Evolutionary conservation across 2,888 invertebrate genomes (phyloP).

Genomic region (Acrocera orbiculus): DNA sequence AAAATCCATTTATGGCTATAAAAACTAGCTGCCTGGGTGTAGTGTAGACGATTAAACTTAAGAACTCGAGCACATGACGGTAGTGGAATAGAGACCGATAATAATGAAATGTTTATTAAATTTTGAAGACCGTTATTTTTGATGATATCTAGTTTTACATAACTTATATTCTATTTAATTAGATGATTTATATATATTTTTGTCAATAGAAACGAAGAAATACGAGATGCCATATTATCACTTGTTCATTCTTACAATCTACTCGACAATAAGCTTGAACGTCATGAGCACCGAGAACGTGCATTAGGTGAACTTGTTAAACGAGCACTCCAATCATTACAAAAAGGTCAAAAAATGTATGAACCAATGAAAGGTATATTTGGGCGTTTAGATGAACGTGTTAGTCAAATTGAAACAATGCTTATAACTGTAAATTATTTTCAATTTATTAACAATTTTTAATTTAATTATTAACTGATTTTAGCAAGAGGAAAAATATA

Average conservation of each 20-base stretch:
- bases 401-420: slow-evolving; percentile 59
- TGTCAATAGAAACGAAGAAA: slow-evolving; percentile 23
- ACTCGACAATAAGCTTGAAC: slow-evolving; percentile 64
- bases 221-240: slow-evolving; percentile 58
- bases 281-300: slow-evolving; percentile 68
- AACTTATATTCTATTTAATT: no score
- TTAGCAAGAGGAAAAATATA: slow-evolving; percentile 30
- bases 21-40: no score
- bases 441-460: neutral
- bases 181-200: no score
- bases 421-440: slow-evolving; percentile 41
- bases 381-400: slow-evolving; percentile 51
- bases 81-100: no score
- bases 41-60: no score
- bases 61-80: no score
- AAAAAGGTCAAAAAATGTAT: slow-evolving; percentile 51
- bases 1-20: no score
- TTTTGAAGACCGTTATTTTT: no score
- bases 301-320: slow-evolving; percentile 62
- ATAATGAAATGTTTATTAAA: no score
- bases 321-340: slow-evolving; percentile 48
- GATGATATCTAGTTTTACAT: no score
- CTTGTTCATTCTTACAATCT: slow-evolving; percentile 62
- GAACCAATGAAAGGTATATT: slow-evolving; percentile 54
- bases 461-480: neutral